phyloP scores from a whole-genome alignment of 2,888 invertebrate genomes.

The Scrobipalpa costella region DNA sequence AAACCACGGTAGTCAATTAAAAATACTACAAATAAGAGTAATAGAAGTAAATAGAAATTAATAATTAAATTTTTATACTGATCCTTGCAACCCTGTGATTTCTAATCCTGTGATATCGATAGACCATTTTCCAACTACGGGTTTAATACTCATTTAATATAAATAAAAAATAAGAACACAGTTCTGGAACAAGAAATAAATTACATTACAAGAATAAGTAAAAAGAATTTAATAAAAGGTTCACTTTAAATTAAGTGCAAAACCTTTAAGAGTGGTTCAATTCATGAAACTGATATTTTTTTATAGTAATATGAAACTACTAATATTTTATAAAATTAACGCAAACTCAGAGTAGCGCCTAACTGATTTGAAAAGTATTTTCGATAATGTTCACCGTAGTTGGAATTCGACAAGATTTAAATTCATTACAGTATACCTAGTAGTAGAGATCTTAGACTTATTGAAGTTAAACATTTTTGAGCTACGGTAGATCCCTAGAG shows the following conservation, averaged over 20 bases:
- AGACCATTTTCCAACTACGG: slow-evolving; percentile 56
- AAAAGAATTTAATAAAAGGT: no score
- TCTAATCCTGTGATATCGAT: slow-evolving; percentile 69
- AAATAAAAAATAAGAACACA: neutral
- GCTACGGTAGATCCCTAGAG: slow-evolving; percentile 69
- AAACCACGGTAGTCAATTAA: no score
- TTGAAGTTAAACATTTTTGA: slow-evolving; percentile 68
- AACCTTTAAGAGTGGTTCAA: no score
- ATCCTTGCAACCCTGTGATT: slow-evolving; percentile 71
- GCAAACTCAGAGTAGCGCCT: no score
- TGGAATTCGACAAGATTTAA: slow-evolving; percentile 50
- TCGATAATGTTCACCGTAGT: slow-evolving; percentile 39
- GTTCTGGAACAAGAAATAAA: no score
- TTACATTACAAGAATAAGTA: no score
- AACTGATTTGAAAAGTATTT: slow-evolving; percentile 9
- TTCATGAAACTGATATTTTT: no score
- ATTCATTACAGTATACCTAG: slow-evolving; percentile 46
- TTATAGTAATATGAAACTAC: no score
- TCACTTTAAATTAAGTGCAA: no score
- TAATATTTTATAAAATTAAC: no score
- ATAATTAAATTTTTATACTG: slow-evolving; percentile 44
- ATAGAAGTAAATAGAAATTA: slow-evolving; percentile 33
- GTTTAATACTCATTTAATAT: neutral
- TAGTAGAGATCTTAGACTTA: slow-evolving; percentile 63
- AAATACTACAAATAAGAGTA: neutral